Base-by-base conservation (phyloP, 2,797 vertebrate species). In the Myiotriccus ornatus region DNA sequence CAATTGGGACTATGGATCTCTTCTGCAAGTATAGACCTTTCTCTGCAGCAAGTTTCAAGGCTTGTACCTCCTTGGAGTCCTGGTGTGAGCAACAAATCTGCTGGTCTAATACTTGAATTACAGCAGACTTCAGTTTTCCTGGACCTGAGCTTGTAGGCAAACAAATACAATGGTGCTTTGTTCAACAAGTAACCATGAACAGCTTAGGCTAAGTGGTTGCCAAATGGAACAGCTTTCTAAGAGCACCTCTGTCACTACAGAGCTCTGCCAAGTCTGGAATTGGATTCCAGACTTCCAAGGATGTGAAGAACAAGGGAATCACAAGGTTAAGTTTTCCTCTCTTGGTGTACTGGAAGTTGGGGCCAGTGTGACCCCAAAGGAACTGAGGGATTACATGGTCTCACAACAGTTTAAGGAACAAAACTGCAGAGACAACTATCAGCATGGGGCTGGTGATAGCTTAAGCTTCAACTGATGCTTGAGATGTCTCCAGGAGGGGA, bases 221-320 rank as follows among this genome's bases (percentile, higher is more conserved):
- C 73, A 90, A 89, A 83, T 73, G 32, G 47, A 91, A 77, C 28
- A 47, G 80, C 73, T 92, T 90, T 90, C 73, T 50, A 81, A 74
- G 73, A 84, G 43, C 39, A 84, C 35, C 20, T 24, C n/a, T 57
- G 30, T 77, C 65, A 80, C 46, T 49, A 35, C 11, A 77, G 34
- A 76, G 50, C 60, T 21, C 3, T 87, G 91, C 80, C 86, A 91
- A 93, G 34, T 64, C 44, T 81, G 62, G 41, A 88, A 87, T 28
- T 59, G 56, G 52, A 49, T 84, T 94, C 34, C 12, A 60, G 28
- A 64, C n/a, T 67, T 89, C 46, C 22, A 67, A 75, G 63, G 59
- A 62, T 80, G 30, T 55, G 79, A 39, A 74, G 68, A 93, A 79
- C 27, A 87, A 68, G 68, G 44, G 32, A 91, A 63, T 80, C 9